Evolutionary conservation across 2,113 vertebrate genomes (phyloP).

Genomic region (Echinops telfairi): DNA sequence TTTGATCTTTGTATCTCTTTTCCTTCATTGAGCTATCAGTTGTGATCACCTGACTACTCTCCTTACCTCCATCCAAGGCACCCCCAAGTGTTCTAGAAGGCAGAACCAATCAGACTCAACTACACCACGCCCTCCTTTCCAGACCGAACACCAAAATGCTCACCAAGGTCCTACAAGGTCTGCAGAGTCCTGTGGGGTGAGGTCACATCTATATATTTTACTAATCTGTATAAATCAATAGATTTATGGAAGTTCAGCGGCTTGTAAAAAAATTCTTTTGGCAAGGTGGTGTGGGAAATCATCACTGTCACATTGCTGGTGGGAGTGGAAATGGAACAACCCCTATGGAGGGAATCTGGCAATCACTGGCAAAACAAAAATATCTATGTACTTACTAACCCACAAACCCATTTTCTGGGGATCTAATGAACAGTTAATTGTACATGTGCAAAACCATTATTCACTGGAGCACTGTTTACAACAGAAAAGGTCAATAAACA

Average conservation of each 20-base stretch:
- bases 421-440: background rate
- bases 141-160: slow-evolving; percentile 27
- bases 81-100: background rate
- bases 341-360: background rate
- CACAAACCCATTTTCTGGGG: slow-evolving; percentile 30
- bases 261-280: slow-evolving; percentile 1
- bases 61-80: background rate
- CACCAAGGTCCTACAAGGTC: background rate
- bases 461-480: too few relatives aligned
- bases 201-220: background rate
- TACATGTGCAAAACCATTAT: too few relatives aligned
- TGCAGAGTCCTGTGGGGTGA: background rate
- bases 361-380: background rate
- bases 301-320: background rate
- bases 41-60: background rate
- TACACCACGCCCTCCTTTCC: background rate
- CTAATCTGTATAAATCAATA: background rate
- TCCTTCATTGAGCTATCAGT: background rate
- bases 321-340: slow-evolving; percentile 47
- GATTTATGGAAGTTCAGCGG: slow-evolving; percentile 56
- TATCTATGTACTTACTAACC: background rate
- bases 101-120: slow-evolving; percentile 19
- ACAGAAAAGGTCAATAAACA: too few relatives aligned
- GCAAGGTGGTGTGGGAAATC: slow-evolving; percentile 12
- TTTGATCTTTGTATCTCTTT: background rate